These are phyloP conservation scores for Tetranychus truncatus DNA, from an alignment of 2,888 invertebrate genomes.

Conservation along the genomic window DNA sequence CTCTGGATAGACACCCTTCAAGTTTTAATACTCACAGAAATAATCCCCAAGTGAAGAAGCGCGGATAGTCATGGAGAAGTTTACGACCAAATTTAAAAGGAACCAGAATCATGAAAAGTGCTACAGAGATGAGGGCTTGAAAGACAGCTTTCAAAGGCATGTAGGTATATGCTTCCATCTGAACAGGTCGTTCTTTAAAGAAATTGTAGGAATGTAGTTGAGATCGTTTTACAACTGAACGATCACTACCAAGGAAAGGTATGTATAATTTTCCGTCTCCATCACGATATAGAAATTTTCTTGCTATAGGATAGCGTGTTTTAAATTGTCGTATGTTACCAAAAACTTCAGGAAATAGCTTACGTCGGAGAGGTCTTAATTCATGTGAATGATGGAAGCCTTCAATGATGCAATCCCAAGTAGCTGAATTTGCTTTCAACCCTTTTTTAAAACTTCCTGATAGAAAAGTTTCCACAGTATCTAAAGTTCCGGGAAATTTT, in stretches of 20 bases:
- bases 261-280: background rate
- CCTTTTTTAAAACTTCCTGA: slow-evolving; percentile 31
- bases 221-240: slow-evolving; percentile 58
- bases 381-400: slow-evolving; percentile 49
- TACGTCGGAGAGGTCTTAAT: slow-evolving; percentile 39
- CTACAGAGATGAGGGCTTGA: background rate
- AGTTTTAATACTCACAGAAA: slow-evolving; percentile 38
- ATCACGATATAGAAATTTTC: slow-evolving; percentile 11
- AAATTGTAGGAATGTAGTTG: slow-evolving; percentile 48
- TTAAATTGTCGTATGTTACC: background rate
- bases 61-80: slow-evolving; percentile 41
- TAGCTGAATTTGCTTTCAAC: slow-evolving; percentile 48
- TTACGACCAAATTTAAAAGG: slow-evolving; percentile 1
- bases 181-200: background rate
- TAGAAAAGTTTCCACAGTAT: slow-evolving; percentile 47
- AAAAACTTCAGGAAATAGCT: background rate
- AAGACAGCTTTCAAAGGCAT: slow-evolving; percentile 41
- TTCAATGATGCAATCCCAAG: slow-evolving; percentile 71
- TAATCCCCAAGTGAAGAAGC: slow-evolving; percentile 51
- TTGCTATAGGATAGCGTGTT: background rate
- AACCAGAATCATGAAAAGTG: slow-evolving; percentile 6
- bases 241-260: slow-evolving; percentile 56
- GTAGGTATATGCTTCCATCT: slow-evolving; percentile 41
- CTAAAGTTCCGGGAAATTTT: background rate
- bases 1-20: no score